phyloP scores from a whole-genome alignment of 2,888 invertebrate genomes.

The Cephonodes hylas region DNA sequence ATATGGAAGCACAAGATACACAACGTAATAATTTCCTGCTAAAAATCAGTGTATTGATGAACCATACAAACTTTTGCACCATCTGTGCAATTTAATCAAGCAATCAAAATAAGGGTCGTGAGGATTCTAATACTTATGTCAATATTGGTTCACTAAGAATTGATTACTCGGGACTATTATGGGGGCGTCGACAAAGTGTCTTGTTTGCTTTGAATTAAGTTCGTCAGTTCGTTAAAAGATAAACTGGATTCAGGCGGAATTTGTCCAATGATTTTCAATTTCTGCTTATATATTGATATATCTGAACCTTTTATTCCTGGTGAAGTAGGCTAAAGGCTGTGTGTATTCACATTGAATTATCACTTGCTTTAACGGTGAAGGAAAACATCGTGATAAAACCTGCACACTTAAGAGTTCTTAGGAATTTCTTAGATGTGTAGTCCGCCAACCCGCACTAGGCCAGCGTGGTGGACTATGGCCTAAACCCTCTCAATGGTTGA shows the following conservation, averaged over 20 bases:
- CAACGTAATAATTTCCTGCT: too few relatives aligned
- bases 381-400: too few relatives aligned
- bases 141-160: constrained; percentile 14
- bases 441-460: too few relatives aligned
- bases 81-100: constrained; percentile 4
- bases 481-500: too few relatives aligned
- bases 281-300: not conserved
- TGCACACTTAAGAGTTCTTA: too few relatives aligned
- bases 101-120: constrained; percentile 8
- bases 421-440: too few relatives aligned
- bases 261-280: not conserved
- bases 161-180: constrained; percentile 9
- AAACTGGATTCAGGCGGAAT: not conserved
- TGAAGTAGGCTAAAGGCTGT: too few relatives aligned
- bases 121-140: constrained; percentile 9
- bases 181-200: not conserved
- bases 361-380: too few relatives aligned
- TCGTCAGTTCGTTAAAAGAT: not conserved
- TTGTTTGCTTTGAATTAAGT: constrained; percentile 5
- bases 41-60: not conserved
- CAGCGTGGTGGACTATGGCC: too few relatives aligned
- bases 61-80: not conserved
- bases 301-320: too few relatives aligned
- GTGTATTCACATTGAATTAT: too few relatives aligned
- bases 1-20: too few relatives aligned